Percentiles rank a stretch among this genome's conserved stretches.
Evolutionary conservation across 1,140 invertebrate genomes (phyloP).

Genomic region (Phortica variegata): DNA sequence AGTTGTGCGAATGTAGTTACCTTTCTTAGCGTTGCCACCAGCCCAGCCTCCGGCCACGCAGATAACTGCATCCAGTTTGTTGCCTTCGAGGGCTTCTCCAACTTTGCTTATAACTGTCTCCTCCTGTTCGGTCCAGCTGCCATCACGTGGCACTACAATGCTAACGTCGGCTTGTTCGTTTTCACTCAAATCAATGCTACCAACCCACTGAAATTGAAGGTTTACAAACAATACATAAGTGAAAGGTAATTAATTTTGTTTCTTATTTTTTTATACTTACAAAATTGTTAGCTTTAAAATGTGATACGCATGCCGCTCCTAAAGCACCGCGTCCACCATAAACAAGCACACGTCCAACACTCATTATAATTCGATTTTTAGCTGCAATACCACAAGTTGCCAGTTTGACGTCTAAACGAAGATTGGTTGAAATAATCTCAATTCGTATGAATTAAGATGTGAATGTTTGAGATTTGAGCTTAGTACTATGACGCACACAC

Average conservation of each 20-base stretch:
- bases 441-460: too few relatives aligned
- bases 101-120: constrained; percentile 66
- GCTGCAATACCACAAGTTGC: constrained; percentile 24
- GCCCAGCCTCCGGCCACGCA: constrained; percentile 99
- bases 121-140: constrained; percentile 79
- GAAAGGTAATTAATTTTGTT: constrained; percentile 10
- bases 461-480: too few relatives aligned
- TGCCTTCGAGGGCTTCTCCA: constrained; percentile 63
- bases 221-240: constrained; percentile 18
- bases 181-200: constrained; percentile 83
- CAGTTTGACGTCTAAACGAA: constrained; percentile 25
- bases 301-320: constrained; percentile 79
- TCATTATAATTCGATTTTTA: constrained; percentile 38
- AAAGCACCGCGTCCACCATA: constrained; percentile 95
- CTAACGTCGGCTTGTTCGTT: constrained; percentile 91
- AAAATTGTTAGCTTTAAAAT: constrained; percentile 89
- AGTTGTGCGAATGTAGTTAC: constrained; percentile 41
- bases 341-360: constrained; percentile 74
- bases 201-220: constrained; percentile 73
- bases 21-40: constrained; percentile 82
- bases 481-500: too few relatives aligned
- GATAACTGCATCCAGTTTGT: constrained; percentile 93
- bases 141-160: constrained; percentile 77
- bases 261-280: constrained; percentile 60
- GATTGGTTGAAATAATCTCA: constrained; percentile 10